These are phyloP conservation scores for Anguilla obscura DNA, from an alignment of 2,797 vertebrate genomes.

Conservation along the genomic window DNA sequence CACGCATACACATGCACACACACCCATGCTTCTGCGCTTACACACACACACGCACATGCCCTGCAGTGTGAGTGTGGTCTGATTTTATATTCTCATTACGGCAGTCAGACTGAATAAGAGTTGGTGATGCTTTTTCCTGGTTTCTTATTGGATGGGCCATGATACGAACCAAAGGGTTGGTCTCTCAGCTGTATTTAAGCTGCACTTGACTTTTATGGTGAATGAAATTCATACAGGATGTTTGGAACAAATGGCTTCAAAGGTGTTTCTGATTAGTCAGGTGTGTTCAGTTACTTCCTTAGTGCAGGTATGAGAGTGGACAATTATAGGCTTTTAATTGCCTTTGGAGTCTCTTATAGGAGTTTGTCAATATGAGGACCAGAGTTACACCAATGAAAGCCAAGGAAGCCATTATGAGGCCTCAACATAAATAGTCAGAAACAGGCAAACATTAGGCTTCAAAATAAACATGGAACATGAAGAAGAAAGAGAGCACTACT, in stretches of 20 bases:
- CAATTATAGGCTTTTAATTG: no score
- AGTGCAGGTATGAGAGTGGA: no score
- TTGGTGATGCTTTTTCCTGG: background rate
- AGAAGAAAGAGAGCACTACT: no score
- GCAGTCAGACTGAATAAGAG: background rate
- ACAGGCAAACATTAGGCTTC: background rate
- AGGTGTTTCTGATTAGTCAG: no score
- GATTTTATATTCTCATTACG: background rate
- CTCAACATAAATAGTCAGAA: background rate
- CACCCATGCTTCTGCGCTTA: background rate
- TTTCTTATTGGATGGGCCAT: background rate
- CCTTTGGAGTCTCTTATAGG: no score
- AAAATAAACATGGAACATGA: no score
- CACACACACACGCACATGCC: background rate
- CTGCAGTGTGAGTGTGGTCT: background rate
- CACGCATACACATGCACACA: background rate
- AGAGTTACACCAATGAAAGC: no score
- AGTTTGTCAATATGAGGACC: no score
- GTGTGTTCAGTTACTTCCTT: no score
- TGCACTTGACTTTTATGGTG: background rate
- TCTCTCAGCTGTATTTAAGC: background rate
- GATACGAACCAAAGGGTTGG: background rate
- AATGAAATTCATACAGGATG: background rate
- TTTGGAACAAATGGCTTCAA: no score
- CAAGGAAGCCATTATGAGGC: no score